phyloP scores from a whole-genome alignment of 1,140 invertebrate species.

The Penaeus indicus region DNA sequence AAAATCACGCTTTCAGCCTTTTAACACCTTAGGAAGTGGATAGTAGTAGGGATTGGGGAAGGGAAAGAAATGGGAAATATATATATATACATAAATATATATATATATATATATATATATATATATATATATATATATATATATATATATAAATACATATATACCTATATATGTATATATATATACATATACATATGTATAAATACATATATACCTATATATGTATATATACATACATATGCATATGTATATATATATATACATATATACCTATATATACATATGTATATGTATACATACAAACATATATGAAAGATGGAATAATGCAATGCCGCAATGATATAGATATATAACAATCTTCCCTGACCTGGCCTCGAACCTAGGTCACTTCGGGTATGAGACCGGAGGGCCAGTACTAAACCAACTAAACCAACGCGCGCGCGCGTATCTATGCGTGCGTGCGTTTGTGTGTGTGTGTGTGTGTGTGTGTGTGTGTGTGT shows the following conservation, averaged over 20 bases:
- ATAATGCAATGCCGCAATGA: no score
- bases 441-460: no score
- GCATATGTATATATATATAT: neutral
- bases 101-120: slow-evolving; percentile 14
- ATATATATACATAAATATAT: neutral
- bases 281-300: slow-evolving; percentile 13
- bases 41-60: no score
- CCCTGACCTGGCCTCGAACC: no score
- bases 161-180: neutral
- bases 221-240: neutral
- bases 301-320: no score
- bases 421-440: no score
- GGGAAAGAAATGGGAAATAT: neutral
- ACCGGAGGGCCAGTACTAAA: no score
- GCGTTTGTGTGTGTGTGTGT: no score
- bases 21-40: no score
- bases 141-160: neutral
- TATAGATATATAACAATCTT: no score
- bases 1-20: no score
- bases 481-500: slow-evolving; percentile 4
- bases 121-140: slow-evolving; percentile 9
- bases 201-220: neutral
- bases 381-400: no score
- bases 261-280: neutral
- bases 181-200: neutral